Evolutionary conservation across 2,888 invertebrate species (phyloP).

Genomic region (Gandaritis pyraliata): DNA sequence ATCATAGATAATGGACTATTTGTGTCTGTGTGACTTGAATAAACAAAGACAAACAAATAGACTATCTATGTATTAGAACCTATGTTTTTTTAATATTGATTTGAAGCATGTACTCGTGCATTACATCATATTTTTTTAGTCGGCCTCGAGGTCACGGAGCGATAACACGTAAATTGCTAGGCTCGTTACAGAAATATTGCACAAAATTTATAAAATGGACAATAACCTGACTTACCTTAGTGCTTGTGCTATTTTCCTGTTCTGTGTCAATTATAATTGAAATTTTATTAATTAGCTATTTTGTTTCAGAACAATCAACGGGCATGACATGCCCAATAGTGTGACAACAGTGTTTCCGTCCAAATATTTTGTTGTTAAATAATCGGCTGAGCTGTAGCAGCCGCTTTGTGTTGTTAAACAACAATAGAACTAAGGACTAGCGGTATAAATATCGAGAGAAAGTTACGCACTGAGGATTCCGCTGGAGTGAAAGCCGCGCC

Average conservation of each 20-base stretch:
- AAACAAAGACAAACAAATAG: constrained; percentile 21
- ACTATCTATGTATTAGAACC: not conserved
- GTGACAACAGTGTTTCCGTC: not conserved
- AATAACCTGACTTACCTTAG: too few relatives aligned
- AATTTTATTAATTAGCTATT: too few relatives aligned
- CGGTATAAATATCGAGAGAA: constrained; percentile 77
- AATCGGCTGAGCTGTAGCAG: not conserved
- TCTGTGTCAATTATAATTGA: too few relatives aligned
- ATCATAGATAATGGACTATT: not conserved
- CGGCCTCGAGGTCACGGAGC: constrained; percentile 46
- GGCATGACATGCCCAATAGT: not conserved
- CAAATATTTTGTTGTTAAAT: not conserved
- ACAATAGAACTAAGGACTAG: constrained; percentile 62
- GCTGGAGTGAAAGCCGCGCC: constrained; percentile 73
- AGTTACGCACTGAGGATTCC: constrained; percentile 75
- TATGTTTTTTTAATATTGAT: too few relatives aligned
- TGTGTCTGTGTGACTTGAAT: constrained; percentile 6
- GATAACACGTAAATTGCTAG: constrained; percentile 53
- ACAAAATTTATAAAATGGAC: not conserved
- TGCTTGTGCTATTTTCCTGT: too few relatives aligned
- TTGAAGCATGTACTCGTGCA: constrained; percentile 24
- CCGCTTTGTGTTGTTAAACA: constrained; percentile 22
- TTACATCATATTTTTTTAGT: constrained; percentile 55
- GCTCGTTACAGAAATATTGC: constrained; percentile 3
- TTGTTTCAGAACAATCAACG: not conserved